phyloP scores from a whole-genome alignment of 2,113 vertebrate genomes.

The Hippopotamus amphibius region DNA sequence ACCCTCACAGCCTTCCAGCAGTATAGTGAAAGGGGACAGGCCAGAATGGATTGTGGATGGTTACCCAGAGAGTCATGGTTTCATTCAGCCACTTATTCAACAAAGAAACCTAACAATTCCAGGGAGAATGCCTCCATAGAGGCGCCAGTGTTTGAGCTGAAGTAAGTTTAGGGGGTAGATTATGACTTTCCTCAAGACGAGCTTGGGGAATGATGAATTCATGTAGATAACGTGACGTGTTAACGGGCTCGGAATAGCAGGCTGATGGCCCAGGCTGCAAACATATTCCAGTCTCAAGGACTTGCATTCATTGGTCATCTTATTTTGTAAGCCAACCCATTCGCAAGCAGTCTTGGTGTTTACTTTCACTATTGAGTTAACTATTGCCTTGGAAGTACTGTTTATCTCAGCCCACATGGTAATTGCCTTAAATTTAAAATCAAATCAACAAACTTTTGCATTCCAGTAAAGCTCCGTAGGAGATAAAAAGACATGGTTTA shows the following conservation, averaged over 20 bases:
- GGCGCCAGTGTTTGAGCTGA: neutral
- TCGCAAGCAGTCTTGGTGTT: slow-evolving; percentile 65
- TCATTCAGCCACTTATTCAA: neutral
- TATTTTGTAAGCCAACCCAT: slow-evolving; percentile 18
- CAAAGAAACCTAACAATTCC: slow-evolving; percentile 26
- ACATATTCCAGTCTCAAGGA: neutral
- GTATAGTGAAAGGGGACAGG: neutral
- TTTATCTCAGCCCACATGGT: slow-evolving; percentile 72
- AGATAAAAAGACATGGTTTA: slow-evolving; percentile 71
- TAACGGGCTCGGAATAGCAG: neutral
- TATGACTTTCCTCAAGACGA: slow-evolving; percentile 5
- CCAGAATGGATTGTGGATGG: neutral
- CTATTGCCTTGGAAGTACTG: slow-evolving; percentile 69
- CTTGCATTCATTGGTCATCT: neutral
- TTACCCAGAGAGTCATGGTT: neutral
- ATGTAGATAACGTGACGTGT: neutral
- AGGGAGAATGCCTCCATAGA: neutral
- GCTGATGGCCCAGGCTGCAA: neutral
- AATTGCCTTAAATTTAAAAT: slow-evolving; percentile 76
- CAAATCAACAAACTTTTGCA: slow-evolving; percentile 73
- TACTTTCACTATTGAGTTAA: slow-evolving; percentile 74
- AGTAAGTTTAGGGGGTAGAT: slow-evolving; percentile 13
- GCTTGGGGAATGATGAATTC: neutral
- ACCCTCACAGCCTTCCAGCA: neutral
- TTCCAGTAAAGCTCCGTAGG: slow-evolving; percentile 60